Base-by-base conservation (phyloP, 2,113 vertebrate genomes). In the Chaenocephalus aceratus region DNA sequence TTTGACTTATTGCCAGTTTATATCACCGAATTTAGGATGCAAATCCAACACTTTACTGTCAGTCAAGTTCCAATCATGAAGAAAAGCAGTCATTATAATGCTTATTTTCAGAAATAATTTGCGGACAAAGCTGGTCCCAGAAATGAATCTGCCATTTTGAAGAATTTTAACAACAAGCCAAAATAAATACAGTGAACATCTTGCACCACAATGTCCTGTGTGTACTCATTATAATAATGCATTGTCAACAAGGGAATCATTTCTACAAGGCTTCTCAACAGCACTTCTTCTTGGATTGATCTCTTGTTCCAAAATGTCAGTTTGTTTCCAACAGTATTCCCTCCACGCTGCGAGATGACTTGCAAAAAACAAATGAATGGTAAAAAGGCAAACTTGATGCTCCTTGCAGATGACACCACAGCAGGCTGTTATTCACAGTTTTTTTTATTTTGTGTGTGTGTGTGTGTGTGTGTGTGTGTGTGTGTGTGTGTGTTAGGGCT, bases 401-500 rank as follows among this genome's bases (percentile, higher is more conserved):
- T 63, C 46, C 46, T n/a, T 62, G 58, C 56, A 53, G 56, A 69
- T 7, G 6, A 41, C 36, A 30, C 30, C 0, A 3, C 30, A 70
- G n/a, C 10, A n/a, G 36, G 72, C 52, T 57, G 12, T 76, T 78
- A 49, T 61, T 67, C 49, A 11, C 7, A 49, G 78, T n/a, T 76
- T 48, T 18, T 30, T 30, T 3, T 30, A 30, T 30, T 30, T 4
- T 3, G 30, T 0, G 30, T 30, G 30, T 30, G 30, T 69, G 26
- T 30, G 1, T 16, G 8, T 10, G 21, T 71, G 41, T 34, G 10
- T 16, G 18, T 18, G 45, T 11, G 58, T 11, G 30, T 67, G 26
- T 80, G 87, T 88, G 77, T 54, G 5, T 10, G n/a, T 70, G 41
- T 10, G n/a, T n/a, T n/a, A n/a, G n/a, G n/a, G n/a, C n/a, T n/a